Evolutionary conservation across 2,113 vertebrate species (phyloP).

Genomic region (Ceyx margarethae): DNA sequence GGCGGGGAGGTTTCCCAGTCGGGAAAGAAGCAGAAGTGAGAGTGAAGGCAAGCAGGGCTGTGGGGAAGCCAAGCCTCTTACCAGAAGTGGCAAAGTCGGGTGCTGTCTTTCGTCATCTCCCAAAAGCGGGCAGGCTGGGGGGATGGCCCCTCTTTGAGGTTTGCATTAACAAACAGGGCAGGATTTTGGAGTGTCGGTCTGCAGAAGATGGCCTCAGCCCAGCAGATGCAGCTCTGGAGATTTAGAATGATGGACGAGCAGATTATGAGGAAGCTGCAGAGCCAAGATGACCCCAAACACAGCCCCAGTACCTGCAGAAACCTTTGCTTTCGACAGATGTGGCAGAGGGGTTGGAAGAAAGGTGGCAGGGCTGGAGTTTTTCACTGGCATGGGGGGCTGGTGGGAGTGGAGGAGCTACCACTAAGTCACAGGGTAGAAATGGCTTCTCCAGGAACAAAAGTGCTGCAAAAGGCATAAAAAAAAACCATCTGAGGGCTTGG

Average conservation of each 20-base stretch:
- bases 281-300: neutral
- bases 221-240: neutral
- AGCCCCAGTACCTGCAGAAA: neutral
- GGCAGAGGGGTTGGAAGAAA: neutral
- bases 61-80: neutral
- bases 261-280: neutral
- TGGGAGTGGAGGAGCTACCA: neutral
- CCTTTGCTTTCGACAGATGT: neutral
- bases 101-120: neutral
- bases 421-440: neutral
- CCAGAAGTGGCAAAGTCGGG: neutral
- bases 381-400: neutral
- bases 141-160: accelerated
- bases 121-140: neutral
- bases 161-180: neutral
- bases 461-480: accelerated
- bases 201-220: neutral
- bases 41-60: neutral
- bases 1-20: neutral
- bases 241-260: neutral
- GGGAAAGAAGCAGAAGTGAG: constrained; percentile 3
- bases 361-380: neutral
- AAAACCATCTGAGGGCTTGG: neutral
- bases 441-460: neutral
- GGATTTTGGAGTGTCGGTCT: neutral